A percentile compares a stretch with the other conserved stretches of the same genome.
Evolutionary conservation across 64 coral and sea anemone genomes (phyloP).

Genomic region (Pachyseris speciosa): DNA sequence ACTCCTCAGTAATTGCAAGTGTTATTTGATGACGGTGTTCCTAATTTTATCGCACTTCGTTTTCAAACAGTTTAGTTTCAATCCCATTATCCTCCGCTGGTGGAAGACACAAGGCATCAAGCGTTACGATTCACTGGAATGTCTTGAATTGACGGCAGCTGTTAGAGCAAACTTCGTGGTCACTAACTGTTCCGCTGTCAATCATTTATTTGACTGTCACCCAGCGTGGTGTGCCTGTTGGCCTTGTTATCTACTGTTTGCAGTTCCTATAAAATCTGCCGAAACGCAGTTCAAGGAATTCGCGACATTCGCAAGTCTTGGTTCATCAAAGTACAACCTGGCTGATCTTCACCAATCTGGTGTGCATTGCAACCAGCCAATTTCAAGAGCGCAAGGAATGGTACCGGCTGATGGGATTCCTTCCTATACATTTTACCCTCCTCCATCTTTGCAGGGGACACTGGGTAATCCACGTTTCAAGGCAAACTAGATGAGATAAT

Average conservation of each 20-base stretch:
- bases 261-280: slow-evolving; percentile 80
- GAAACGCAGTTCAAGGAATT: slow-evolving; percentile 64
- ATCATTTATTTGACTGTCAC: slow-evolving; percentile 88
- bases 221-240: slow-evolving; percentile 81
- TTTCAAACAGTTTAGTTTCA: slow-evolving; percentile 75
- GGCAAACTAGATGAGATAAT: not conserved
- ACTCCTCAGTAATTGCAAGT: no score
- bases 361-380: slow-evolving; percentile 40
- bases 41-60: not conserved
- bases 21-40: no score
- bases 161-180: slow-evolving; percentile 75
- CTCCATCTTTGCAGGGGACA: not conserved
- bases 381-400: not conserved
- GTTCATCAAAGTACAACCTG: slow-evolving; percentile 22
- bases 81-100: slow-evolving; percentile 74
- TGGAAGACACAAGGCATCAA: slow-evolving; percentile 78
- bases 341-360: slow-evolving; percentile 22
- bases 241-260: slow-evolving; percentile 75
- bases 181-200: slow-evolving; percentile 71
- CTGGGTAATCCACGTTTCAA: slow-evolving; percentile 23
- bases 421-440: not conserved
- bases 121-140: slow-evolving; percentile 78
- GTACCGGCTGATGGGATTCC: not conserved
- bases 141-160: slow-evolving; percentile 73
- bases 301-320: slow-evolving; percentile 51